Base-by-base conservation (phyloP, 2,888 invertebrate species). In the Apotomis capreana region DNA sequence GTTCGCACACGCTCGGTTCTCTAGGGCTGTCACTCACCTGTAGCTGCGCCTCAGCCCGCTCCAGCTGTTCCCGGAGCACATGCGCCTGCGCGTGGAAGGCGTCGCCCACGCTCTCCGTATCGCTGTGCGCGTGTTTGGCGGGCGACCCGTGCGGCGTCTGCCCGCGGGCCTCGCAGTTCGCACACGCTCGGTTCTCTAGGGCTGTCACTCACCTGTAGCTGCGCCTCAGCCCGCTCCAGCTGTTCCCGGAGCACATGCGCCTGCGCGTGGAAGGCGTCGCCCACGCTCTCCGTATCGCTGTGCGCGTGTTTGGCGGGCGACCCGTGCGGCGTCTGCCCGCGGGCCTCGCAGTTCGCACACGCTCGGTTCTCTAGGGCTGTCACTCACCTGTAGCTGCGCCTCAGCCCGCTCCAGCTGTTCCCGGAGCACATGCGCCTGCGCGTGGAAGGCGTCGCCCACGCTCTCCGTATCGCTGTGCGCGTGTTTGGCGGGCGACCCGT, bases 21-120 rank as follows among this genome's bases (percentile, higher is more conserved):
- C 93, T 36, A 94, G 76, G 4, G 90, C 89, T 75, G 85, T 9
- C 36, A 62, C 62, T 59, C 37, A 84, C 85, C 81, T 84, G 82
- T 26, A 95, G 78, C 77, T 95, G 95, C 13, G 93, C 90, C 78
- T 96, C 95, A 0, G 96, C 89, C 63, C 94, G 94, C 79, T 95
- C 94, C 61, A 96, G 88, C 80, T 96, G 95, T 51, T 95, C 94
- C 80, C 95, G 95, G 3, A 95, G 81, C 78, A 94, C 83, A 72
- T 79, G 81, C 76, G 81, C 86, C 79, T 87, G 89, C 68, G 85
- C 90, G 59, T 79, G 88, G 76, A 81, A 78, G n/a, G 79, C 78
- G 70, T 85, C 87, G 81, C 62, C 74, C 15, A 88, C 82, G 76
- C 93, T 90, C 83, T 91, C 89, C 0, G 91, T 91, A 76, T 91